Evolutionary conservation across 1,140 invertebrate genomes (phyloP).

Genomic region (Carposina sasakii): DNA sequence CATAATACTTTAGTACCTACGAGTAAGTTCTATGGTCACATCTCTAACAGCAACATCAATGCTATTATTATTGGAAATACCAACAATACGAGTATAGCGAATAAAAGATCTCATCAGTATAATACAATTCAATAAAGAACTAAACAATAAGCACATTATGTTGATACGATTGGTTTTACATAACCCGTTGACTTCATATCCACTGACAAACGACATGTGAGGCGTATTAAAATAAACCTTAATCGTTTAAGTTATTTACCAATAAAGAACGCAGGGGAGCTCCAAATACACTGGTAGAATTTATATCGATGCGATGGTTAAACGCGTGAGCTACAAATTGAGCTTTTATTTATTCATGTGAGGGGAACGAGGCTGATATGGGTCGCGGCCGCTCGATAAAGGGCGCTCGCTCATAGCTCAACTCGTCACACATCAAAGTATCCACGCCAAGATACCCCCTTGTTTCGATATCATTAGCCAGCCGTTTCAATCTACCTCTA

Average conservation of each 20-base stretch:
- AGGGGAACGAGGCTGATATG: conserved; percentile 62
- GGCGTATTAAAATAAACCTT: too few species aligned
- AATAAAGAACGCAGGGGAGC: conserved; percentile 18
- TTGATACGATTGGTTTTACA: conserved; percentile 38
- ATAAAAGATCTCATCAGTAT: too few species aligned
- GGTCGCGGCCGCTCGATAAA: conserved; percentile 63
- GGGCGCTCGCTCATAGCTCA: conserved; percentile 43
- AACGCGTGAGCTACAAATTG: conserved; percentile 64
- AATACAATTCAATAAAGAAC: conserved; percentile 32
- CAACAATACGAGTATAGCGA: too few species aligned
- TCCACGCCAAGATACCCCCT: conserved; percentile 31
- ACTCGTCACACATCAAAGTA: conserved; percentile 38
- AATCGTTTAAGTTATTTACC: too few species aligned
- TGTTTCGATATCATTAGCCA: conserved; percentile 21
- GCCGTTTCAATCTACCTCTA: conserved; percentile 11
- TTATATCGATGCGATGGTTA: conserved; percentile 53
- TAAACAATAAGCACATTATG: conserved; percentile 14
- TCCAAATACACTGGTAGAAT: conserved; percentile 42
- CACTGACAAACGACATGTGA: too few species aligned
- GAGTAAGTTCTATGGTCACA: too few species aligned
- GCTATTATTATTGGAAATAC: too few species aligned
- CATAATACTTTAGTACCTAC: too few species aligned
- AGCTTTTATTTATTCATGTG: conserved; percentile 69
- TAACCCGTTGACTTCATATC: conserved; percentile 38
- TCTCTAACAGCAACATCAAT: too few species aligned